phyloP scores from a whole-genome alignment of 2,113 vertebrate genomes.

The Acanthisitta chloris region DNA sequence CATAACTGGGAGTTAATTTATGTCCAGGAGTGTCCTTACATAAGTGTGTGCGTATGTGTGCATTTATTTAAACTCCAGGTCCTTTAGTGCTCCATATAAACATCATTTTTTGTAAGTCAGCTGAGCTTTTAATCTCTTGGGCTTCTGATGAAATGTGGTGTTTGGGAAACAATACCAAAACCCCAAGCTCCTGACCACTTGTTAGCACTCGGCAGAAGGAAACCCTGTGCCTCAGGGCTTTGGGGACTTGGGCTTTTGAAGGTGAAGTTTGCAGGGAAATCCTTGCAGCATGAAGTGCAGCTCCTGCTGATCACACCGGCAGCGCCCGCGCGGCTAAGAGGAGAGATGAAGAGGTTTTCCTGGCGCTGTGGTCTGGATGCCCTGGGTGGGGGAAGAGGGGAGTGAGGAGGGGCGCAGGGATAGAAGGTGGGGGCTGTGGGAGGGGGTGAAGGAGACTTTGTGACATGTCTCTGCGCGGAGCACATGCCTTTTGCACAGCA shows the following conservation, averaged over 20 bases:
- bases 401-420: neutral
- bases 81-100: neutral
- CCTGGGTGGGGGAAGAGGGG: neutral
- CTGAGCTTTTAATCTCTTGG: neutral
- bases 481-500: neutral
- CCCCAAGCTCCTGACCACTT: neutral
- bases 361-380: neutral
- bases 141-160: neutral
- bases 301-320: neutral
- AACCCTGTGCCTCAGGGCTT: neutral
- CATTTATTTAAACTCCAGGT: neutral
- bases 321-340: neutral
- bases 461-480: fast-evolving
- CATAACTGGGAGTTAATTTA: neutral
- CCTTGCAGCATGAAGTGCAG: neutral
- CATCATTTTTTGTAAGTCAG: neutral
- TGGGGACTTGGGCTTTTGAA: neutral
- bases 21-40: neutral
- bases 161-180: neutral
- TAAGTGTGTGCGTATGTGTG: neutral
- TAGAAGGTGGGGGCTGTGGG: neutral
- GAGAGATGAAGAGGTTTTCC: neutral
- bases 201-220: neutral
- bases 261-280: constrained; percentile 29
- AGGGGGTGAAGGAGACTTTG: neutral